Evolutionary conservation across 2,797 vertebrate genomes (phyloP).

Genomic region (Nannoperca australis): DNA sequence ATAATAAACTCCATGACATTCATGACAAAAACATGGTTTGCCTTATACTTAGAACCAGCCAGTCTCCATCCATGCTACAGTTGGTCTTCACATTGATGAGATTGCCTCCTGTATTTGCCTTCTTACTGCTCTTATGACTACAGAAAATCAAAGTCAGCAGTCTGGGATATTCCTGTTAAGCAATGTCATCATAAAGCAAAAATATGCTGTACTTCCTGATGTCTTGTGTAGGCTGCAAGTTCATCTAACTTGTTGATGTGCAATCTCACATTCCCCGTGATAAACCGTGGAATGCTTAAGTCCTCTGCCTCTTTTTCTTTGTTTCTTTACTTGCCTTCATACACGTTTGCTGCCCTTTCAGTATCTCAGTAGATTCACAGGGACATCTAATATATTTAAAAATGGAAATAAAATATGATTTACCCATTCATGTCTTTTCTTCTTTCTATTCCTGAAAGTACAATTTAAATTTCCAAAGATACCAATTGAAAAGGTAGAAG

Average conservation of each 20-base stretch:
- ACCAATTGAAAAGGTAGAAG: neutral
- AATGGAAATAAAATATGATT: neutral
- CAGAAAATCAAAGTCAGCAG: too few species aligned
- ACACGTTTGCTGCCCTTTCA: neutral
- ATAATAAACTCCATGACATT: too few species aligned
- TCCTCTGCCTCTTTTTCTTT: neutral
- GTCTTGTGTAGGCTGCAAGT: too few species aligned
- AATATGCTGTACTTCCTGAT: too few species aligned
- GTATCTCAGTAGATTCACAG: neutral
- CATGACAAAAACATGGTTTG: too few species aligned
- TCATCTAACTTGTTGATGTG: too few species aligned
- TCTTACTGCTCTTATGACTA: too few species aligned
- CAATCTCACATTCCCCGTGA: neutral
- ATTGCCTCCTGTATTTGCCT: too few species aligned
- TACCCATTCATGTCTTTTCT: neutral
- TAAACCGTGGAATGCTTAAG: neutral
- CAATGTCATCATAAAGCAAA: neutral
- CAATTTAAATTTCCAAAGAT: neutral
- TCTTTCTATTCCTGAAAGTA: neutral
- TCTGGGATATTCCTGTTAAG: neutral
- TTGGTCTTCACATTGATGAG: too few species aligned
- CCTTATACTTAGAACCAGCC: too few species aligned
- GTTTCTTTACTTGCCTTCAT: neutral
- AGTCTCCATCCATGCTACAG: too few species aligned
- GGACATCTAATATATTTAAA: neutral